Evolutionary conservation across 2,888 invertebrate genomes (phyloP).

Genomic region (Xanthia togata): DNA sequence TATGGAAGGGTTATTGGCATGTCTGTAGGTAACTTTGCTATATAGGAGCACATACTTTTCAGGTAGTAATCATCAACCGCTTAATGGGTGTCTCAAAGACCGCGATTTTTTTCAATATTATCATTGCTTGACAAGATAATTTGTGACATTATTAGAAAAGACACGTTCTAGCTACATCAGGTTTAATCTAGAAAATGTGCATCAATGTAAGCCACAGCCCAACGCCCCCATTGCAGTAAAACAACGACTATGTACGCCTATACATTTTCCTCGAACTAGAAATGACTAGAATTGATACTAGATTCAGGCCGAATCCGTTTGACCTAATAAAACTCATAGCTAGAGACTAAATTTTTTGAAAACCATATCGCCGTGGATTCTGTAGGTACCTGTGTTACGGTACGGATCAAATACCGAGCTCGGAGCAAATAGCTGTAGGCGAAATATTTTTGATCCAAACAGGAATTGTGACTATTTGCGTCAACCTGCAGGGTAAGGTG

Average conservation of each 20-base stretch:
- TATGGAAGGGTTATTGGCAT: not conserved
- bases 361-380: slow-evolving; percentile 1
- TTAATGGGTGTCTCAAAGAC: not conserved
- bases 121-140: not conserved
- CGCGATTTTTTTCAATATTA: not conserved
- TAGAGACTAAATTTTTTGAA: slow-evolving; percentile 27
- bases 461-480: slow-evolving; percentile 23
- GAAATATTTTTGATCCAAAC: slow-evolving; percentile 36
- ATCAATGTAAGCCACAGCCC: not conserved
- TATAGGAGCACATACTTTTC: not conserved
- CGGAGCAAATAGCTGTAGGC: slow-evolving; percentile 8
- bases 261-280: not conserved
- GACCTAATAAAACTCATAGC: slow-evolving; percentile 34
- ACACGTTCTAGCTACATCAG: not conserved
- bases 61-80: not conserved
- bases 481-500: not conserved
- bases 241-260: slow-evolving; percentile 4
- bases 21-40: not conserved
- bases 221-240: slow-evolving; percentile 8
- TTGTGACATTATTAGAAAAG: not conserved
- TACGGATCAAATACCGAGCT: slow-evolving; percentile 21
- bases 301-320: slow-evolving; percentile 1
- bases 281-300: not conserved
- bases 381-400: not conserved
- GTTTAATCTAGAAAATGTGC: slow-evolving; percentile 17